Conservation (phyloP, 2,888 invertebrate species). For the Eucriotettix oculatus region DNA sequence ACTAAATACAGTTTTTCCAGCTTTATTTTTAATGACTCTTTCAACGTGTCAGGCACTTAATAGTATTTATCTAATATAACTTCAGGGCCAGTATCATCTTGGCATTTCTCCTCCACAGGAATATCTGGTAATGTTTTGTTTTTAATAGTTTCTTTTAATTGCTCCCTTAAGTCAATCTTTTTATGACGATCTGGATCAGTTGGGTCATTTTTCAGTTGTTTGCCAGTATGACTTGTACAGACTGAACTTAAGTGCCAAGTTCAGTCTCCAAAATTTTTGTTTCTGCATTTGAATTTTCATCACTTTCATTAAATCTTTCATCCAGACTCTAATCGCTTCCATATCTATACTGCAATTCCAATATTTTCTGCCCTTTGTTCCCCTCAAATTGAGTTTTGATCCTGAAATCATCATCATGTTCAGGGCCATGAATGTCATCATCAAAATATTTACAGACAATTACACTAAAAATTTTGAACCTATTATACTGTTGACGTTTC, state of each 20-base stretch:
- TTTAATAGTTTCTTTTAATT: too few relatives aligned
- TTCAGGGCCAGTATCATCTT: background rate
- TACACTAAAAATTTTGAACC: too few relatives aligned
- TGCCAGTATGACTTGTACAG: constrained; percentile 11
- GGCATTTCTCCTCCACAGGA: too few relatives aligned
- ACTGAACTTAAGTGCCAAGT: constrained; percentile 26
- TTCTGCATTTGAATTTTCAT: constrained; percentile 20
- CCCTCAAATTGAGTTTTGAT: background rate
- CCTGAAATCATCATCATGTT: background rate
- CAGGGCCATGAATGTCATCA: background rate
- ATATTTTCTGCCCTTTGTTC: constrained; percentile 19
- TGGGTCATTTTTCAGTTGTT: background rate
- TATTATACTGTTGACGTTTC: too few relatives aligned
- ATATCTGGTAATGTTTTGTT: too few relatives aligned
- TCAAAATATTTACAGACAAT: too few relatives aligned
- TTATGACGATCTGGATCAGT: too few relatives aligned
- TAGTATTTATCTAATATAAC: background rate
- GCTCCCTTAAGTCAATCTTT: too few relatives aligned
- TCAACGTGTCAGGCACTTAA: background rate
- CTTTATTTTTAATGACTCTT: background rate
- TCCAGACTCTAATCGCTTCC: constrained; percentile 63
- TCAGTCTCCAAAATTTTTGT: constrained; percentile 36
- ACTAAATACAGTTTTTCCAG: too few relatives aligned
- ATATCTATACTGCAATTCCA: constrained; percentile 53
- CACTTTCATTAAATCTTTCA: constrained; percentile 49